These are phyloP conservation scores for Glaucomys volans DNA, from an alignment of 2,113 vertebrate genomes.

Conservation along the genomic window DNA sequence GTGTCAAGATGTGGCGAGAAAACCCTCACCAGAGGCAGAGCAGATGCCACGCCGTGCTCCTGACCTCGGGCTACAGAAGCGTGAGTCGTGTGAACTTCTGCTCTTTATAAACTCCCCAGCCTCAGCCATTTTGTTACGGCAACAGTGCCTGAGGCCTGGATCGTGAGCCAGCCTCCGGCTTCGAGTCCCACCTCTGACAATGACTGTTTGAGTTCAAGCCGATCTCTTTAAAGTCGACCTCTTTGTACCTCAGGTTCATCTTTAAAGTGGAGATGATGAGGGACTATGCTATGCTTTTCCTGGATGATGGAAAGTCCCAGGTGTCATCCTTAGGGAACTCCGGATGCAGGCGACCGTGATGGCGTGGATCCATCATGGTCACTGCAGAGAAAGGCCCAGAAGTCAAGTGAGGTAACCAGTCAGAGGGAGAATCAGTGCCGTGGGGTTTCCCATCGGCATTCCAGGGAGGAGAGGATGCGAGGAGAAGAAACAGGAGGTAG, in stretches of 20 bases:
- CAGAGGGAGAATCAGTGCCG: background rate
- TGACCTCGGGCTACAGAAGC: background rate
- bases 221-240: background rate
- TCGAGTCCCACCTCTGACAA: background rate
- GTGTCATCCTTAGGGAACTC: background rate
- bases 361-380: rapidly evolving
- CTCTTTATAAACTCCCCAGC: background rate
- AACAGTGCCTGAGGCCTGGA: background rate
- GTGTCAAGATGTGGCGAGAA: background rate
- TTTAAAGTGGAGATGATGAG: background rate
- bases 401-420: rapidly evolving
- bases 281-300: background rate
- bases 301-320: background rate
- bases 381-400: background rate
- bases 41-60: background rate
- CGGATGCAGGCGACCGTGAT: background rate
- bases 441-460: background rate
- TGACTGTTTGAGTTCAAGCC: background rate
- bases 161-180: background rate
- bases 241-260: background rate
- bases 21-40: background rate
- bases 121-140: background rate
- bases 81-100: background rate
- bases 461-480: background rate
- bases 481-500: background rate